A percentile compares a stretch with the other conserved stretches of the same genome.
Evolutionary conservation across 2,888 invertebrate genomes (phyloP).

Genomic region (Euzetes globulus): DNA sequence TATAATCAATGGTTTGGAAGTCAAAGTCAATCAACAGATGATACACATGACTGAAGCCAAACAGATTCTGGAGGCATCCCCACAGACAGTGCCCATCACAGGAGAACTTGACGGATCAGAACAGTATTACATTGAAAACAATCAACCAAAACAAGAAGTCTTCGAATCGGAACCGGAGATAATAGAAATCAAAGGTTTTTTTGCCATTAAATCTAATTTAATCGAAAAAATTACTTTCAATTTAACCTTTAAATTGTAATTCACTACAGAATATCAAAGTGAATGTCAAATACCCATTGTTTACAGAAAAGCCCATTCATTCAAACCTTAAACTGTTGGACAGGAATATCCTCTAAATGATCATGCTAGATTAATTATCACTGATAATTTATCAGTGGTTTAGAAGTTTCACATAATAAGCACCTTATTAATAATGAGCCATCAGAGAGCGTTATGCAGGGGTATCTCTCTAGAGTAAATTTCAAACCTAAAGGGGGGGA

Average conservation of each 20-base stretch:
- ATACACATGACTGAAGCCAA: slow-evolving; percentile 7
- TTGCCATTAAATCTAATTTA: background rate
- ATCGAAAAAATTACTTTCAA: background rate
- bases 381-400: too few species aligned
- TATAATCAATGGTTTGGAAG: background rate
- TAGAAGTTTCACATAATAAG: too few species aligned
- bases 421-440: too few species aligned
- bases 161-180: background rate
- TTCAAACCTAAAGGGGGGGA: too few species aligned
- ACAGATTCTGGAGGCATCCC: background rate
- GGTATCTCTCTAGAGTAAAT: too few species aligned
- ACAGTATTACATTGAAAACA: background rate
- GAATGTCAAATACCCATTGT: too few species aligned
- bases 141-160: background rate
- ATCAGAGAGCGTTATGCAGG: too few species aligned
- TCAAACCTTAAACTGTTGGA: too few species aligned
- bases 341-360: too few species aligned
- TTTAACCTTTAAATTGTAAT: background rate
- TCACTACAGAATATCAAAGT: too few species aligned
- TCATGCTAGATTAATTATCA: too few species aligned
- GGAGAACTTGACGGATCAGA: background rate
- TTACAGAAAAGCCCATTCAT: too few species aligned
- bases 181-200: background rate
- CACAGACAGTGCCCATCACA: background rate
- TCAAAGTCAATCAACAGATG: background rate